A percentile compares a stretch with the other conserved stretches of the same genome.
Conservation (phyloP, 2,888 invertebrate species). For the Acanthoscelides obtectus region DNA sequence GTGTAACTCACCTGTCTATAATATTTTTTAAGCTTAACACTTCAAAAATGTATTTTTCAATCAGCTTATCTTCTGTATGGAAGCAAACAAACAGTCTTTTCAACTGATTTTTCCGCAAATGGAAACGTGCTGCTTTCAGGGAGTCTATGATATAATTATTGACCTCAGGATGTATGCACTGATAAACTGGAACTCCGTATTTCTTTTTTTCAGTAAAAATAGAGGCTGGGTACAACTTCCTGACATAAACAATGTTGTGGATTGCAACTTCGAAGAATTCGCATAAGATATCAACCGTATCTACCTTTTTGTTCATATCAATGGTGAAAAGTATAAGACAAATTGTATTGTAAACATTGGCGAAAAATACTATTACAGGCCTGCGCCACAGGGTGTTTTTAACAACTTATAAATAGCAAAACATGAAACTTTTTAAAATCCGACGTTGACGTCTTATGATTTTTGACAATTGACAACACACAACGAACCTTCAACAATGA, state of each 20-base stretch:
- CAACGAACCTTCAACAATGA: no score
- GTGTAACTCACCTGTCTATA: slow-evolving; percentile 18
- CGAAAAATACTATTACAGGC: no score
- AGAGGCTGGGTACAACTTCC: slow-evolving; percentile 60
- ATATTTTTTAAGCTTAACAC: slow-evolving; percentile 31
- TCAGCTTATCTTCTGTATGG: slow-evolving; percentile 43
- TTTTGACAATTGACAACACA: no score
- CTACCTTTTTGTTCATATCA: slow-evolving; percentile 32
- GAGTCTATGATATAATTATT: slow-evolving; percentile 58
- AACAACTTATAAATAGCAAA: no score
- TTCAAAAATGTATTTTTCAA: slow-evolving; percentile 51
- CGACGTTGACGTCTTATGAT: no score
- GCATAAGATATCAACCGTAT: slow-evolving; percentile 54
- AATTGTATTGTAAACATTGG: no score
- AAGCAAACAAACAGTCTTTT: slow-evolving; percentile 51
- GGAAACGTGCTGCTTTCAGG: slow-evolving; percentile 50
- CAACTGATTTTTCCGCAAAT: slow-evolving; percentile 51
- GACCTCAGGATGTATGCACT: slow-evolving; percentile 61
- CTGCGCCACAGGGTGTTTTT: no score
- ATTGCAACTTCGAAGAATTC: slow-evolving; percentile 65
- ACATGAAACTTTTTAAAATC: no score
- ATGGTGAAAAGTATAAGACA: no score
- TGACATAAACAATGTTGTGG: slow-evolving; percentile 57
- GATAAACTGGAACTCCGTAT: slow-evolving; percentile 58
- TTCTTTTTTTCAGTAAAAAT: slow-evolving; percentile 60